Percentiles rank a stretch among this genome's conserved stretches.
These are phyloP conservation scores for Pogona vitticeps DNA, from an alignment of 2,113 vertebrate genomes.

Conservation along the genomic window DNA sequence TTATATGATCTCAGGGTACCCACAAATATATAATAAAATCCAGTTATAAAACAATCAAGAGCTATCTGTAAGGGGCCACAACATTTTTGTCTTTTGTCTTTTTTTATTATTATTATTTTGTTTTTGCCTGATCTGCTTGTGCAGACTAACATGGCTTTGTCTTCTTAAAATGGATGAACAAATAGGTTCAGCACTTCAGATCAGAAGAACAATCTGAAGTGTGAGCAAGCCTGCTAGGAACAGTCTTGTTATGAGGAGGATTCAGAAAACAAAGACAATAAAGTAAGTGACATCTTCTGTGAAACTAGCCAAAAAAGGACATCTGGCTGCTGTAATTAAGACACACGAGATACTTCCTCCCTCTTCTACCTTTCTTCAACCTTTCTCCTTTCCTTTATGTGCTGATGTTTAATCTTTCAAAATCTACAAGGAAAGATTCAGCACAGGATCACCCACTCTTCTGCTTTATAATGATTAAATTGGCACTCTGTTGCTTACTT, in stretches of 20 bases:
- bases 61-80: too few relatives aligned
- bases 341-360: background rate
- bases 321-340: background rate
- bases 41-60: too few relatives aligned
- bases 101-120: too few relatives aligned
- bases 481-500: background rate
- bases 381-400: background rate
- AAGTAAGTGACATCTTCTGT: background rate
- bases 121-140: too few relatives aligned
- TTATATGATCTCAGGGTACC: too few relatives aligned
- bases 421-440: background rate
- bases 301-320: background rate
- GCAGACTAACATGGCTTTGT: too few relatives aligned
- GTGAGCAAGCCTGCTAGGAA: background rate
- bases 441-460: background rate
- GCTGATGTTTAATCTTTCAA: too few relatives aligned
- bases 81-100: too few relatives aligned
- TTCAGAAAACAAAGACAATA: background rate
- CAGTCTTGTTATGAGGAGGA: background rate
- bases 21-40: too few relatives aligned
- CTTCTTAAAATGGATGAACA: too few relatives aligned
- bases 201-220: too few relatives aligned
- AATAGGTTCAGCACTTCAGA: too few relatives aligned
- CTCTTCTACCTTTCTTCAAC: background rate
- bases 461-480: background rate